phyloP scores from a whole-genome alignment of 2,888 invertebrate species.

The Pterostichus madidus region DNA sequence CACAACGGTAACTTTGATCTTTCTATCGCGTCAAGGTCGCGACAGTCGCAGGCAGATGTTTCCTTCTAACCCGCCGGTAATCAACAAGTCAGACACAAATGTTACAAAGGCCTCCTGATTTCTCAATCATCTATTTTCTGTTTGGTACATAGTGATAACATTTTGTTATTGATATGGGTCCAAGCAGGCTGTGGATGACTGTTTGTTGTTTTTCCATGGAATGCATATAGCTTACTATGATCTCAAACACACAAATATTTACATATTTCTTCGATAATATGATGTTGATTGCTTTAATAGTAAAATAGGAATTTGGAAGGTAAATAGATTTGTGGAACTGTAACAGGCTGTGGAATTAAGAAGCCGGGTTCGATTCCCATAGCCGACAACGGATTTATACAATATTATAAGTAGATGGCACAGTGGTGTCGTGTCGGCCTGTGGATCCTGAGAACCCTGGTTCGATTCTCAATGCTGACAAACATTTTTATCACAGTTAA shows the following conservation, averaged over 20 bases:
- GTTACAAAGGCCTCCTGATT: too few species aligned
- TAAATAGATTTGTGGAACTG: too few species aligned
- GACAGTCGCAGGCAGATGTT: slow-evolving; percentile 1
- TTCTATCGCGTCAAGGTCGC: slow-evolving; percentile 16
- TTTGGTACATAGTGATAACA: neutral
- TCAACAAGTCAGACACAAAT: neutral
- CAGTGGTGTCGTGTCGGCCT: too few species aligned
- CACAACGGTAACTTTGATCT: slow-evolving; percentile 31
- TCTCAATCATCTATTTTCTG: slow-evolving; percentile 2
- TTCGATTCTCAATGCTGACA: too few species aligned
- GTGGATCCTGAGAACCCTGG: too few species aligned
- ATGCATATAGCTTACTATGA: neutral
- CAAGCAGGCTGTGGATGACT: neutral
- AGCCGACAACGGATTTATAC: too few species aligned
- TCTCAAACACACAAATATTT: too few species aligned
- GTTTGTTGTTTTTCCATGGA: neutral
- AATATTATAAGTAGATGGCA: too few species aligned
- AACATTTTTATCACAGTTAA: too few species aligned
- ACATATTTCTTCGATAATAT: neutral
- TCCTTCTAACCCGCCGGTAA: neutral
- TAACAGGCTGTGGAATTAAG: too few species aligned
- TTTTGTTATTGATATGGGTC: neutral
- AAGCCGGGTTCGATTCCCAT: too few species aligned
- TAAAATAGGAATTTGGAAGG: too few species aligned
- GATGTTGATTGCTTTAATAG: neutral